Evolutionary conservation across 2,888 invertebrate genomes (phyloP).

Genomic region (Phyllotreta cruciferae): DNA sequence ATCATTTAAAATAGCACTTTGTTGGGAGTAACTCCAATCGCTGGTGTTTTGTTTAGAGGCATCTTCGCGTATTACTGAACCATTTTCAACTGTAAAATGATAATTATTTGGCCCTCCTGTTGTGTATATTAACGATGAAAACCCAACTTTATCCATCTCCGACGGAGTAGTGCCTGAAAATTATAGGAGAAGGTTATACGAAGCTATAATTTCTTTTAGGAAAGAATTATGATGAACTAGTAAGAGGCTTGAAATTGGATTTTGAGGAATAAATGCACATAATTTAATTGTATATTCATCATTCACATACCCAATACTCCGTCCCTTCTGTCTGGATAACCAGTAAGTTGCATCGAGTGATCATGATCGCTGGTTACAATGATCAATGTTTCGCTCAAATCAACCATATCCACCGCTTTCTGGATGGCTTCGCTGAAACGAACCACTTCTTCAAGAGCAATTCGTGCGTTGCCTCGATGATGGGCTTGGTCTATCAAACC

Average conservation of each 20-base stretch:
- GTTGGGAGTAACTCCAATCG: slow-evolving; percentile 74
- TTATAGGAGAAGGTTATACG: slow-evolving; percentile 33
- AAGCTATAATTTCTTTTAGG: neutral
- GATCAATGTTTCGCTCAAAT: slow-evolving; percentile 69
- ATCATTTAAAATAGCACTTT: slow-evolving; percentile 72
- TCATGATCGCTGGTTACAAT: slow-evolving; percentile 88
- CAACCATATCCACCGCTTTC: slow-evolving; percentile 67
- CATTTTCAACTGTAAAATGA: slow-evolving; percentile 60
- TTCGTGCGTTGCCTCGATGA: slow-evolving; percentile 79
- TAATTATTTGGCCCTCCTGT: slow-evolving; percentile 77
- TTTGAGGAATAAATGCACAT: neutral
- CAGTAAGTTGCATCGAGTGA: slow-evolving; percentile 79
- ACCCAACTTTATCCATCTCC: slow-evolving; percentile 69
- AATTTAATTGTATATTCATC: slow-evolving; percentile 13
- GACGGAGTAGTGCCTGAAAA: slow-evolving; percentile 60
- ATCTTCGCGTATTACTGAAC: slow-evolving; percentile 64
- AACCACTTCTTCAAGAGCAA: slow-evolving; percentile 80
- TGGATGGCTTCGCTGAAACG: slow-evolving; percentile 81
- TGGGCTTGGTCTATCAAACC: slow-evolving; percentile 88
- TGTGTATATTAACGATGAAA: slow-evolving; percentile 80
- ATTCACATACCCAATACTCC: slow-evolving; percentile 70
- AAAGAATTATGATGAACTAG: no score
- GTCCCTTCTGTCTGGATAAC: slow-evolving; percentile 74
- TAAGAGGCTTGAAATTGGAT: slow-evolving; percentile 1
- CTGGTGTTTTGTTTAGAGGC: slow-evolving; percentile 68